Conservation (phyloP, 2,888 invertebrate species). For the Thyatira batis region DNA sequence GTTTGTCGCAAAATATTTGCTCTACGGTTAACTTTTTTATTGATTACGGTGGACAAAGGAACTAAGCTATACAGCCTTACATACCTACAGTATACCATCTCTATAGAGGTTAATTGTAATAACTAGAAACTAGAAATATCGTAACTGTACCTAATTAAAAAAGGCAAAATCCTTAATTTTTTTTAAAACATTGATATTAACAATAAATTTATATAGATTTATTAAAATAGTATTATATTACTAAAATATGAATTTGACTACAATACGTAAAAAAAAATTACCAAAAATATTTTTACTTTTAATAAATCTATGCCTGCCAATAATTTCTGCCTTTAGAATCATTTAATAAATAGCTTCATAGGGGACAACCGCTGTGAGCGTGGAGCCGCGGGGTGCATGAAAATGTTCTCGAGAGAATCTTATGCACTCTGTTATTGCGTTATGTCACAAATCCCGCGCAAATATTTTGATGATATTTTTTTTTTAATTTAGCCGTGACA, state of each 20-base stretch:
- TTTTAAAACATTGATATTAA: no score
- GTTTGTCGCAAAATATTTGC: background rate
- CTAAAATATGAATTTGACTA: no score
- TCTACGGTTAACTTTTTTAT: background rate
- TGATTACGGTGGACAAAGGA: background rate
- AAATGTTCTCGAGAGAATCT: background rate
- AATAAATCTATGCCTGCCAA: background rate
- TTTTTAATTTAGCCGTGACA: constrained; percentile 19
- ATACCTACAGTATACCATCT: no score
- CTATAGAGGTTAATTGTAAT: no score
- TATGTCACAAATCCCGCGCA: background rate
- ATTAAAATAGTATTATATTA: no score
- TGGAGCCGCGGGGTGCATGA: background rate
- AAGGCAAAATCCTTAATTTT: no score
- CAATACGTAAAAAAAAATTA: no score
- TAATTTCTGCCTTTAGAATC: background rate
- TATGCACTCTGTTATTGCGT: background rate
- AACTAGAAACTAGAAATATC: no score
- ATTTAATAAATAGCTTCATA: background rate
- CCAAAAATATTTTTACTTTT: background rate
- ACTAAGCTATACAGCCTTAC: no score
- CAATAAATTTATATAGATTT: no score
- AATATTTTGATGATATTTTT: background rate
- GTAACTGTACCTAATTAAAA: no score
- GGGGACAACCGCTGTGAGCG: background rate